These are phyloP conservation scores for Chaetura pelagica DNA, from an alignment of 2,113 vertebrate genomes.

Conservation along the genomic window DNA sequence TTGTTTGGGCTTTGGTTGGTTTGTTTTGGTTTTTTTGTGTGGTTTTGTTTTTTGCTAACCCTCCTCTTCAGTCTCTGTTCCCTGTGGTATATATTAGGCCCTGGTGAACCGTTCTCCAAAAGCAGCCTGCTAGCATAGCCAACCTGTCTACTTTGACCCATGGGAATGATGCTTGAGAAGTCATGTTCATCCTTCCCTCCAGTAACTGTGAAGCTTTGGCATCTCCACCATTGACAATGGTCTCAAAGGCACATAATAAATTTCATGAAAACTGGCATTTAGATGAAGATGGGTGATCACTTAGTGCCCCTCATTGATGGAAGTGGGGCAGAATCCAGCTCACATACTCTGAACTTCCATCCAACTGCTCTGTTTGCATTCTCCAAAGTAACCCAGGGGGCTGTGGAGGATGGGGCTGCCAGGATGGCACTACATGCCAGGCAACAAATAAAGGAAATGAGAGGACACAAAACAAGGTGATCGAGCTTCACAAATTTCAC, in stretches of 20 bases:
- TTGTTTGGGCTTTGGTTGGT: no score
- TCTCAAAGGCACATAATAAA: neutral
- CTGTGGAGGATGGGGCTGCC: neutral
- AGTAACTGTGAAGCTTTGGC: neutral
- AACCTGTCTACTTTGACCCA: neutral
- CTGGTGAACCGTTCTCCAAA: neutral
- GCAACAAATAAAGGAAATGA: neutral
- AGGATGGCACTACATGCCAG: neutral
- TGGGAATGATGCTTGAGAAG: neutral
- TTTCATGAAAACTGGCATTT: neutral
- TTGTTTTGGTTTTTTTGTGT: no score
- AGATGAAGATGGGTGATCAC: neutral
- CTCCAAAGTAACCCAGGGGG: neutral
- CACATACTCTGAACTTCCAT: neutral
- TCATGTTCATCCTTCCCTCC: neutral
- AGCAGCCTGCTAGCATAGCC: neutral
- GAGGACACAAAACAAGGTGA: neutral
- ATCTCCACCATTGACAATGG: neutral
- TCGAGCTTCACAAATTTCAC: neutral
- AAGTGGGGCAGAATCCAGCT: neutral
- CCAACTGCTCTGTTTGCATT: neutral
- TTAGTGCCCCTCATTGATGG: neutral
- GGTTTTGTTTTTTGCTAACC: neutral
- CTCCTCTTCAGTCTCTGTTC: neutral
- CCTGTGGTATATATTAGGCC: neutral